phyloP scores from a whole-genome alignment of 1,140 invertebrate genomes.

The Pachypeltis micranthus region DNA sequence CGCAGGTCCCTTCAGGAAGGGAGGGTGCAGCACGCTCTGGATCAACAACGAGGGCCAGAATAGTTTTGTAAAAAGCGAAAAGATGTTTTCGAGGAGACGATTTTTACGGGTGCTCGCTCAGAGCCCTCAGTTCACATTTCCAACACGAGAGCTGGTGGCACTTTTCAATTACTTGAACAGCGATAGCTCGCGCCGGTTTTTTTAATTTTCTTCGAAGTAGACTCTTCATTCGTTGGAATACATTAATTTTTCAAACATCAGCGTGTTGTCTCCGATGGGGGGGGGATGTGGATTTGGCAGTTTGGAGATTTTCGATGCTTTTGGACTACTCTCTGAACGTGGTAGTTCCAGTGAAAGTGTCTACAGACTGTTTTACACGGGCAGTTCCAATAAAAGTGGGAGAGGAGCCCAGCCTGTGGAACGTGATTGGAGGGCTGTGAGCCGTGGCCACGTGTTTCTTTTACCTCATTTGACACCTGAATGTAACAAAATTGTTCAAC shows the following conservation, averaged over 20 bases:
- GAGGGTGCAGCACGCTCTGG: conserved; percentile 23
- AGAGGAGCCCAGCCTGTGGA: conserved; percentile 24
- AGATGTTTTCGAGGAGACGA: conserved; percentile 22
- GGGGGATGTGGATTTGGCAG: conserved; percentile 24
- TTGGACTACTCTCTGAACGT: conserved; percentile 22
- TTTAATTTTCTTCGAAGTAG: conserved; percentile 24
- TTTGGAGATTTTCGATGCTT: conserved; percentile 26
- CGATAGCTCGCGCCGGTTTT: conserved; percentile 21
- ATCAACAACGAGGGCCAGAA: conserved; percentile 20
- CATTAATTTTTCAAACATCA: conserved; percentile 21
- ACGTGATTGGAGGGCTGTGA: not conserved
- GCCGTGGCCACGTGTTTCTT: conserved; percentile 12
- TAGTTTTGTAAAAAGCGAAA: conserved; percentile 16
- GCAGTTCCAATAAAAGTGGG: conserved; percentile 27
- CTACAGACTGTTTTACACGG: conserved; percentile 30
- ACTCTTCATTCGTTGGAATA: conserved; percentile 22
- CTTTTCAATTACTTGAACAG: conserved; percentile 19
- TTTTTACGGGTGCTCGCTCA: conserved; percentile 23
- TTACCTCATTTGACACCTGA: not conserved
- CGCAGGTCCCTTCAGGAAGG: conserved; percentile 25
- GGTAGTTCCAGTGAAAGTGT: conserved; percentile 22
- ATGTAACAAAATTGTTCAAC: not conserved
- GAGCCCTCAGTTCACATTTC: conserved; percentile 23
- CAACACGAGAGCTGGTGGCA: conserved; percentile 15
- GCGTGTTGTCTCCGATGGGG: conserved; percentile 13